Conservation (phyloP, 2,888 invertebrate genomes). For the Pyralis farinalis region DNA sequence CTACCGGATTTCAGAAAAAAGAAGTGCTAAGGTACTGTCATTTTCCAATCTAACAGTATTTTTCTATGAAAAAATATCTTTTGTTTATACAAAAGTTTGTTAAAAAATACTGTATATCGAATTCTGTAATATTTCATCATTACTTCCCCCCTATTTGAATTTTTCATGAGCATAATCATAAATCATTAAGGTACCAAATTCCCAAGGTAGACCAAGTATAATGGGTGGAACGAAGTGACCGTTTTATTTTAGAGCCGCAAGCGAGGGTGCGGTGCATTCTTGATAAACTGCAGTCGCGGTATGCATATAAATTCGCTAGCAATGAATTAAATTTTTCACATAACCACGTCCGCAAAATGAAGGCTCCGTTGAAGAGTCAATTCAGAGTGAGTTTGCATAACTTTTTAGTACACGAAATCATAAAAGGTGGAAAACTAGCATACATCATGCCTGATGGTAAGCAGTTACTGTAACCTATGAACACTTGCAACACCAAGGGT, state of each 20-base stretch:
- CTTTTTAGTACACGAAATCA: conserved; percentile 4
- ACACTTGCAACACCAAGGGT: too few relatives aligned
- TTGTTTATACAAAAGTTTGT: too few relatives aligned
- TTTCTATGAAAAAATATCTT: too few relatives aligned
- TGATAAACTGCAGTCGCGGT: conserved; percentile 62
- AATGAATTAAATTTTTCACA: conserved; percentile 68
- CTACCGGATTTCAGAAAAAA: too few relatives aligned
- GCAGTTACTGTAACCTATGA: too few relatives aligned
- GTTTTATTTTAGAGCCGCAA: conserved; percentile 43
- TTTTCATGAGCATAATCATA: not conserved
- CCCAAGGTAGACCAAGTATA: conserved; percentile 22
- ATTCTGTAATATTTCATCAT: too few relatives aligned
- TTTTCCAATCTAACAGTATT: too few relatives aligned
- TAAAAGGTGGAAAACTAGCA: too few relatives aligned
- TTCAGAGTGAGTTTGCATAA: conserved; percentile 18
- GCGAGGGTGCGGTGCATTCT: conserved; percentile 55
- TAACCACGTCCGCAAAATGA: conserved; percentile 42
- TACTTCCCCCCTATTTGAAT: too few relatives aligned
- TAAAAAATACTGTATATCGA: too few relatives aligned
- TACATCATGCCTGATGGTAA: too few relatives aligned
- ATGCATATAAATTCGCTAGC: conserved; percentile 65
- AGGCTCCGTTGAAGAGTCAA: conserved; percentile 24
- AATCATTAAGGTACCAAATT: conserved; percentile 7
- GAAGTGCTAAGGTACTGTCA: too few relatives aligned
- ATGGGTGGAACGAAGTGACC: conserved; percentile 46